phyloP scores from a whole-genome alignment of 2,888 invertebrate species.

The Parnassius apollo region DNA sequence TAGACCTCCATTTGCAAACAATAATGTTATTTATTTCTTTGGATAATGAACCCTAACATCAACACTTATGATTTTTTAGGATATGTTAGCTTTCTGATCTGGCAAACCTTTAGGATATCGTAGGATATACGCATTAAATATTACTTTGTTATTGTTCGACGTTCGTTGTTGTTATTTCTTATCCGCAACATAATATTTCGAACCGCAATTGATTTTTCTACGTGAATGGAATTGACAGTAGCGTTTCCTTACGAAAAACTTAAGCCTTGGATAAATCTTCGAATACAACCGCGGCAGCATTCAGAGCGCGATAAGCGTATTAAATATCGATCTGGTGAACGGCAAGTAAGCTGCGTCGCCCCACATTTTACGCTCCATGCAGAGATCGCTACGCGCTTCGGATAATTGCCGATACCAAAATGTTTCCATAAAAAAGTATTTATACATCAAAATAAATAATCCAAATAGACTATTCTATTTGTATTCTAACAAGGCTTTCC shows the following conservation, averaged over 20 bases:
- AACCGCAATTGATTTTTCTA: neutral
- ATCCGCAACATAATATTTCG: too few relatives aligned
- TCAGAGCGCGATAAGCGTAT: conserved; percentile 71
- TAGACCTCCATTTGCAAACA: too few relatives aligned
- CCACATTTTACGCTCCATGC: conserved; percentile 68
- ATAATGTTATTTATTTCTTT: too few relatives aligned
- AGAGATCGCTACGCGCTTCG: conserved; percentile 51
- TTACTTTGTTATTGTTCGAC: too few relatives aligned
- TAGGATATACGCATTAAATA: too few relatives aligned
- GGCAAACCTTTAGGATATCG: too few relatives aligned
- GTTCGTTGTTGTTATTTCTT: too few relatives aligned
- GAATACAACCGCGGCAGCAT: conserved; percentile 62
- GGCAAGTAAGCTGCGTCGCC: conserved; percentile 62
- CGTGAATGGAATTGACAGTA: neutral
- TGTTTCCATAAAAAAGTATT: conserved; percentile 3
- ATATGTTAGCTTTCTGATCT: too few relatives aligned
- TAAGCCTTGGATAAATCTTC: conserved; percentile 33
- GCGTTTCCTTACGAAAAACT: conserved; percentile 2
- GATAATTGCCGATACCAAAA: conserved; percentile 5
- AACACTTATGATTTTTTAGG: too few relatives aligned
- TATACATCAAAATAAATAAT: conserved; percentile 16
- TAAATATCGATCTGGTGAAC: conserved; percentile 72
- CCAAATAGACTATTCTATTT: conserved; percentile 38
- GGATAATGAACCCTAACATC: too few relatives aligned
- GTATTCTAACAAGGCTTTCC: conserved; percentile 39